phyloP scores from a whole-genome alignment of 2,797 vertebrate species.

The Coregonus ussuriensis region DNA sequence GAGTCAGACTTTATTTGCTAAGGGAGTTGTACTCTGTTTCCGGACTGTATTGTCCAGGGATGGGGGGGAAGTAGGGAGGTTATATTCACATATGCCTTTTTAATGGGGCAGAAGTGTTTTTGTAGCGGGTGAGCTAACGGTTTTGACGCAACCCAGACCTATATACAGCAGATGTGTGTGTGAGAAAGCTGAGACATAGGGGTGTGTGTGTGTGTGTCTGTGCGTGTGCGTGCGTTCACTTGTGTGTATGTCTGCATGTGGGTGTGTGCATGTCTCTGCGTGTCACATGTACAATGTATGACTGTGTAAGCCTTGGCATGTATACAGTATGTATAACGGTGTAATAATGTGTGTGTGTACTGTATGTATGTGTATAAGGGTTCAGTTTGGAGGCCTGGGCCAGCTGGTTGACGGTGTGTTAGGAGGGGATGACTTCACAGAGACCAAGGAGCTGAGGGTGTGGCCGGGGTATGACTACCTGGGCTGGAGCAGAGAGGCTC shows the following conservation, averaged over 20 bases:
- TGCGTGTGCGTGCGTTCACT: neutral
- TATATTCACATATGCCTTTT: conserved; percentile 57
- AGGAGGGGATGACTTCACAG: conserved; percentile 87
- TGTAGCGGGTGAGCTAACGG: conserved; percentile 66
- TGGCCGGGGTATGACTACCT: conserved; percentile 94
- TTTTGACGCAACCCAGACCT: conserved; percentile 71
- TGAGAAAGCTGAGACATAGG: conserved; percentile 8
- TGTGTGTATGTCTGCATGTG: neutral
- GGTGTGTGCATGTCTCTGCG: neutral
- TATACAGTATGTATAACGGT: neutral
- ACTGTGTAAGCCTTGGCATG: neutral
- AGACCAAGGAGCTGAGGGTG: conserved; percentile 88
- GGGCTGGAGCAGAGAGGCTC: conserved; percentile 85
- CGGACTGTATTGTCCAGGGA: conserved; percentile 54
- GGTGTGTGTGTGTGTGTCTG: neutral
- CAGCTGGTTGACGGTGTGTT: conserved; percentile 89
- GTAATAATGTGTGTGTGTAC: conserved; percentile 10
- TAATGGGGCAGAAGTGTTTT: conserved; percentile 77
- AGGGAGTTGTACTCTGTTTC: conserved; percentile 66
- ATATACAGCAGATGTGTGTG: conserved; percentile 49
- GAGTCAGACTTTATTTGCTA: conserved; percentile 41
- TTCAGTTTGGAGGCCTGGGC: conserved; percentile 89
- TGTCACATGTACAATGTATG: neutral
- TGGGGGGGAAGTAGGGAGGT: conserved; percentile 11
- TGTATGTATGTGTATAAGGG: conserved; percentile 63